Evolutionary conservation across 1,140 invertebrate genomes (phyloP).

Genomic region (Euwallacea similis): DNA sequence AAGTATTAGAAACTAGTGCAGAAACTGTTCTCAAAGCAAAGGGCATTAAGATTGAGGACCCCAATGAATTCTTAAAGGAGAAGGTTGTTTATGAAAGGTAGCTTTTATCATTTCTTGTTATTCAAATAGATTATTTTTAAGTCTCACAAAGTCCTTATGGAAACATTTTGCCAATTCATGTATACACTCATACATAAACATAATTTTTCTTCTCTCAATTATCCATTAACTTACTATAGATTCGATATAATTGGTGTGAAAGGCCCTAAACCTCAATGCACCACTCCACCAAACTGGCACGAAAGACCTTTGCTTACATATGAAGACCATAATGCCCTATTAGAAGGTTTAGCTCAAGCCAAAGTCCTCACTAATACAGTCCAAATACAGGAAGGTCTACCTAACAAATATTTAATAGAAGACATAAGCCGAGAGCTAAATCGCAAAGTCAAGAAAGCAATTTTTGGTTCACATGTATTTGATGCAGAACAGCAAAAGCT

Average conservation of each 20-base stretch:
- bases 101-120: no score
- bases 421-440: constrained; percentile 56
- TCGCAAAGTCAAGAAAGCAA: constrained; percentile 61
- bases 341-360: constrained; percentile 73
- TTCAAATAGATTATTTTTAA: background rate
- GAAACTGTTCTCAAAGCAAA: constrained; percentile 57
- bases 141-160: background rate
- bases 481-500: constrained; percentile 77
- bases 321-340: constrained; percentile 64
- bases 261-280: constrained; percentile 55
- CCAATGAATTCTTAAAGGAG: constrained; percentile 57
- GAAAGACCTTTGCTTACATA: constrained; percentile 61
- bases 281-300: constrained; percentile 59
- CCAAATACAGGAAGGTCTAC: constrained; percentile 63
- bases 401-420: constrained; percentile 59
- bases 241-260: constrained; percentile 59
- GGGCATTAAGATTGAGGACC: constrained; percentile 60
- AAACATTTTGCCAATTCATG: constrained; percentile 25
- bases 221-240: constrained; percentile 37
- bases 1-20: constrained; percentile 56
- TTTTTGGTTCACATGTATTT: constrained; percentile 72
- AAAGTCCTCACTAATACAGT: constrained; percentile 75
- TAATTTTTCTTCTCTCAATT: no score
- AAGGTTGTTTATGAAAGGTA: constrained; percentile 45
- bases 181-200: constrained; percentile 41